Evolutionary conservation across 1,140 invertebrate species (phyloP).

Genomic region (Drosophila sulfurigaster): DNA sequence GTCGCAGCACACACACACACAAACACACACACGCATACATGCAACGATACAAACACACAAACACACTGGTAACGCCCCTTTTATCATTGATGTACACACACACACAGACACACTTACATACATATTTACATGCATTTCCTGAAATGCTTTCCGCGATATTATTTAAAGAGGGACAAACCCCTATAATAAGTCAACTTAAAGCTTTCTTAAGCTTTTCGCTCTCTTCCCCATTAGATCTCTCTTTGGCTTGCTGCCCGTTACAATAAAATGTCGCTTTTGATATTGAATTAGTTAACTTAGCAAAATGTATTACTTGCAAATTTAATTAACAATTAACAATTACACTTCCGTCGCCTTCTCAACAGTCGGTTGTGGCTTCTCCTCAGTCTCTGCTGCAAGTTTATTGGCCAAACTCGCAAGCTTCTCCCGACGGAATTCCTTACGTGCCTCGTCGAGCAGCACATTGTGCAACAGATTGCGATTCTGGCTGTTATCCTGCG

Average conservation of each 20-base stretch:
- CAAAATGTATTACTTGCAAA: constrained; percentile 37
- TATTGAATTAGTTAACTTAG: constrained; percentile 21
- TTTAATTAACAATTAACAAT: constrained; percentile 34
- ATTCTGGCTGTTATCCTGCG: constrained; percentile 86
- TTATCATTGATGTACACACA: constrained; percentile 15
- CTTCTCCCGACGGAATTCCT: constrained; percentile 86
- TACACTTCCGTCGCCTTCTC: constrained; percentile 18
- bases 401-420: constrained; percentile 57
- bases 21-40: constrained; percentile 10
- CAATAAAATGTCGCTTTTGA: not conserved
- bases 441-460: constrained; percentile 90
- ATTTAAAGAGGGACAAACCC: constrained; percentile 29
- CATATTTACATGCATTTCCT: constrained; percentile 12
- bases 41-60: constrained; percentile 3
- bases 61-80: constrained; percentile 15
- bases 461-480: constrained; percentile 90
- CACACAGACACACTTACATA: not conserved
- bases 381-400: constrained; percentile 14
- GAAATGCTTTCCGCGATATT: constrained; percentile 29
- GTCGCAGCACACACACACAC: constrained; percentile 18
- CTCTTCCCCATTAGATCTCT: constrained; percentile 1
- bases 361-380: not conserved
- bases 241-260: not conserved
- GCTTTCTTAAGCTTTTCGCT: constrained; percentile 17
- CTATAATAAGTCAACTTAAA: constrained; percentile 16